Base-by-base conservation (phyloP, 1,140 invertebrate species). In the Drosophila subobscura region DNA sequence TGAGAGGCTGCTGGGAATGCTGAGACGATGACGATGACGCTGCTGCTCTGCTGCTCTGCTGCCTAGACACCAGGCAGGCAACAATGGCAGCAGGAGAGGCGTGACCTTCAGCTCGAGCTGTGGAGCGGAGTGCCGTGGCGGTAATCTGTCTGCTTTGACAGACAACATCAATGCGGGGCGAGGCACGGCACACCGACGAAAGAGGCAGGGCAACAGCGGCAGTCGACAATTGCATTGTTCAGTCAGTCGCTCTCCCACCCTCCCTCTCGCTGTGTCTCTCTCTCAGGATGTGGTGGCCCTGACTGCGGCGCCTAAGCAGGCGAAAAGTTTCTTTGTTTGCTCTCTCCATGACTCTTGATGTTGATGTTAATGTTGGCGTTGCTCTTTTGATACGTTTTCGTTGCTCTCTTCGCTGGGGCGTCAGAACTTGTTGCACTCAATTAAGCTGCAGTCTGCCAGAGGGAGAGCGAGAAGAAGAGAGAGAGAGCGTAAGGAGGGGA, bases 71-170 rank as follows among this genome's bases (percentile, higher is more conserved):
- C 33, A 50, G 33, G 33, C 61, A 65, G 16, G 25, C 59, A 67
- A 67, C 59, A 67, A 64, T 52, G 47, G 29, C 64, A 41, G 27
- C 41, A 64, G 42, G 16, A 54, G 59, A n/a, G 51, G 55, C 75
- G 72, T 37, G 33, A 77, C 75, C 75, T 58, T 77, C 72, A 66
- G 55, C 25, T 45, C 23, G 49, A 2, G 40, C 37, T 7, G 27
- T 5, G 14, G 20, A 14, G 4, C 59, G 47, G 14, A 12, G 58
- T 20, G 40, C 23, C 22, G 67, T 20, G 55, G 55, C 25, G 44
- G 53, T 59, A 58, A 58, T 72, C 66, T 65, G 81, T 86, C 81
- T 86, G 81, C 77, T 59, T 65, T 80, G 80, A 86, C 80, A 80
- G 80, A 84, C 80, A 77, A 41, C 59, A 40, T 53, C 53, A 56